These are phyloP conservation scores for Rhombomys opimus DNA, from an alignment of 2,113 vertebrate genomes.

Conservation along the genomic window DNA sequence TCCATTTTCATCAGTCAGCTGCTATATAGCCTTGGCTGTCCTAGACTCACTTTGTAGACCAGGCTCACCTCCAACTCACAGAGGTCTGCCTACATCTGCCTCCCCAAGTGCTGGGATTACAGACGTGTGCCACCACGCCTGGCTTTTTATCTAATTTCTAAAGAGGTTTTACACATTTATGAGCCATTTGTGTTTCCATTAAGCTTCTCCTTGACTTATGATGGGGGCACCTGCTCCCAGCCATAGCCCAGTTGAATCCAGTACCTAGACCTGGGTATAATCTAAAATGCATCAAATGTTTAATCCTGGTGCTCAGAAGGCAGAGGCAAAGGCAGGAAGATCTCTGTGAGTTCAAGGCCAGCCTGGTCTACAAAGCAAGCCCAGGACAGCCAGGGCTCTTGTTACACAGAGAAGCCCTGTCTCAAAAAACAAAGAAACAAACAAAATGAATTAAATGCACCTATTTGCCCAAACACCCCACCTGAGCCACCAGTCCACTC, in stretches of 20 bases:
- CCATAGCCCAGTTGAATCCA: not conserved
- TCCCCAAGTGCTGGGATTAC: too few relatives aligned
- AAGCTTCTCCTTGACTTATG: not conserved
- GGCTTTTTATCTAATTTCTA: not conserved
- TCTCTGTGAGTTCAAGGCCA: too few relatives aligned
- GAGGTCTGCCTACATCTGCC: too few relatives aligned
- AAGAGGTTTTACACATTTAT: rapidly evolving
- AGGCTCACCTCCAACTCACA: too few relatives aligned
- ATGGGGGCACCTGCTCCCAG: not conserved
- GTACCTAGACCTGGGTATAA: not conserved
- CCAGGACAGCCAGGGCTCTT: too few relatives aligned
- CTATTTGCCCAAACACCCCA: not conserved
- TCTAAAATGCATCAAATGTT: not conserved
- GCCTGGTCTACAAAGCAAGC: too few relatives aligned
- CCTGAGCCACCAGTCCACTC: not conserved
- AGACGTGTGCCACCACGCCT: too few relatives aligned
- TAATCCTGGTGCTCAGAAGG: too few relatives aligned
- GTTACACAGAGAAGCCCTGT: too few relatives aligned
- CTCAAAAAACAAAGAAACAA: too few relatives aligned
- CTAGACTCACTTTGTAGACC: too few relatives aligned
- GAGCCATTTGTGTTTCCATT: not conserved
- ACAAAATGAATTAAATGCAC: not conserved
- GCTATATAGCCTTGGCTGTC: not conserved
- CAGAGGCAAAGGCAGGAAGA: too few relatives aligned
- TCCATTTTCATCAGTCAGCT: rapidly evolving